phyloP scores from a whole-genome alignment of 2,113 vertebrate genomes.

The Brachyistius frenatus region DNA sequence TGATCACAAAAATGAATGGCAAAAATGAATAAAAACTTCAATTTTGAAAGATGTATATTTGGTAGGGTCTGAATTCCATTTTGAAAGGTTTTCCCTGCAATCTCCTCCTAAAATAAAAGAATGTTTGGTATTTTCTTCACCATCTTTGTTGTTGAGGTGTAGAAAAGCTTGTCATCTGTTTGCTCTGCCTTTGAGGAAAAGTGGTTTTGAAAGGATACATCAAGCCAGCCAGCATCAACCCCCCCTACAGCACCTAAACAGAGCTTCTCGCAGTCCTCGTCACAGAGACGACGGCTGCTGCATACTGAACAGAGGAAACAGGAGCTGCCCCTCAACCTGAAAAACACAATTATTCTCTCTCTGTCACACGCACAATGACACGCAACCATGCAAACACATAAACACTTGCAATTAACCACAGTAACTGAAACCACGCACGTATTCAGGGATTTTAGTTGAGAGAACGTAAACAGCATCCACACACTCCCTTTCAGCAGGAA shows the following conservation, averaged over 20 bases:
- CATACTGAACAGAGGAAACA: conserved; percentile 76
- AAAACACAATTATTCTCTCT: conserved; percentile 33
- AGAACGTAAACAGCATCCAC: conserved; percentile 43
- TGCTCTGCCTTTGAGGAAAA: conserved; percentile 61
- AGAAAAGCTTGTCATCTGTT: conserved; percentile 50
- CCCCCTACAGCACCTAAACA: conserved; percentile 59
- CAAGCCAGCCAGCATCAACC: conserved; percentile 47
- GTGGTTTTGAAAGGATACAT: conserved; percentile 71
- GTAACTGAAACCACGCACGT: conserved; percentile 37
- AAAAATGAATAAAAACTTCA: no score
- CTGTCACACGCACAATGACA: background rate
- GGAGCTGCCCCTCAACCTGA: conserved; percentile 62
- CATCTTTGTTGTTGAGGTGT: conserved; percentile 31
- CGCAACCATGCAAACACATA: conserved; percentile 26
- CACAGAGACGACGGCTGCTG: conserved; percentile 56
- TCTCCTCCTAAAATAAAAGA: conserved; percentile 10
- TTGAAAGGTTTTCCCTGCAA: background rate
- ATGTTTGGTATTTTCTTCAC: conserved; percentile 20
- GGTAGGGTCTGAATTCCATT: background rate
- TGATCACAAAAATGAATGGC: no score
- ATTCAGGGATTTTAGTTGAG: conserved; percentile 44
- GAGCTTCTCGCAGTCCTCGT: conserved; percentile 69
- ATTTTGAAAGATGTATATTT: background rate
- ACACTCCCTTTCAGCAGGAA: conserved; percentile 45
- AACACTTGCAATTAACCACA: conserved; percentile 43